Conservation (phyloP, 2,113 vertebrate species). For the Hemichromis elongatus region DNA sequence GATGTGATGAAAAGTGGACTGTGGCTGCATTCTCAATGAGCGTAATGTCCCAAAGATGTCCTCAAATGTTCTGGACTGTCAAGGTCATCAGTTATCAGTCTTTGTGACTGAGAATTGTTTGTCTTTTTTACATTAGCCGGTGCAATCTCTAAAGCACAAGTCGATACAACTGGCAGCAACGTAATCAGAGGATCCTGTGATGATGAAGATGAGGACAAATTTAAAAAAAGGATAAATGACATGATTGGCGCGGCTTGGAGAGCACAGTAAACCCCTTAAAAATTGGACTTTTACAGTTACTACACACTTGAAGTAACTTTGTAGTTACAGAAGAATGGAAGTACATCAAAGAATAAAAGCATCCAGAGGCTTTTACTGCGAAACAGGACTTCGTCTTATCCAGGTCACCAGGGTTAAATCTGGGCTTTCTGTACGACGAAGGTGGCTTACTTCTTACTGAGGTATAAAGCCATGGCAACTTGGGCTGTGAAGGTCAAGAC, state of each 20-base stretch:
- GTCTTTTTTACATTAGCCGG: background rate
- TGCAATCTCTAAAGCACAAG: background rate
- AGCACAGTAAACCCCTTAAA: fast-evolving
- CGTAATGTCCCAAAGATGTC: background rate
- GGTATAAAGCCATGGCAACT: background rate
- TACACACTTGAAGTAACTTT: fast-evolving
- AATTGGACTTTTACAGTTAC: background rate
- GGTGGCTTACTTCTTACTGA: background rate
- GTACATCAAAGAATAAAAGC: background rate
- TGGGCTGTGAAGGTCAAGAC: background rate
- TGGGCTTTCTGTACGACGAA: background rate
- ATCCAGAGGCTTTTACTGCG: background rate
- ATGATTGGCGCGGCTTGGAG: background rate
- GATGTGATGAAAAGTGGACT: background rate
- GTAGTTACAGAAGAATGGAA: fast-evolving
- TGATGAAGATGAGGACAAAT: fast-evolving
- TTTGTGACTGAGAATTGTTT: background rate
- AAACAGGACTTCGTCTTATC: background rate
- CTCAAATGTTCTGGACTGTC: background rate
- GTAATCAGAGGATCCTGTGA: background rate
- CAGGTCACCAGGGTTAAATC: background rate
- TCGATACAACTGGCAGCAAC: background rate
- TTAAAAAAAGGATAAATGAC: background rate
- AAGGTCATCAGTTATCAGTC: background rate
- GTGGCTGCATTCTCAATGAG: background rate